Base-by-base conservation (phyloP, 2,113 vertebrate species). In the Engystomops pustulosus region DNA sequence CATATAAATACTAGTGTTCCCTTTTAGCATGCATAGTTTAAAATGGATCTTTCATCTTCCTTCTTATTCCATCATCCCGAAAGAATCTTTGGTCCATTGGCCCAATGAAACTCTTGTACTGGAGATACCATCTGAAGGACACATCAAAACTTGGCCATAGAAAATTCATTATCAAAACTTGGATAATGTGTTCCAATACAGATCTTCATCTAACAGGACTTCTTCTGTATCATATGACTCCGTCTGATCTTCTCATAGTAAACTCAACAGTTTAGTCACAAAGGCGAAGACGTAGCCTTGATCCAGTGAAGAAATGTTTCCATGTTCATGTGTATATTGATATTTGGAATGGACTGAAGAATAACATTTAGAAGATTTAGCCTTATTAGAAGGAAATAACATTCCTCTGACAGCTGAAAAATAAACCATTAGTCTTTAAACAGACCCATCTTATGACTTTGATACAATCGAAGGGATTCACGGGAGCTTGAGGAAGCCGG, bases 311-410 rank as follows among this genome's bases (percentile, higher is more conserved):
- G 65, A 36, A 53, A 51, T 27, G 3, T 81, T 62, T 81, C 79
- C 65, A 55, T 23, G 65, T 38, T 25, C 67, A 4, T 23, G 62
- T 81, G 79, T 81, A 81, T 81, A 81, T 81, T 53, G 62, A 36
- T 70, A 25, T 70, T 70, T 38, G 47, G 65, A 69, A 70, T 81
- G 8, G 51, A 55, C 65, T 55, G 47, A 34, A 41, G 34, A 53
- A 70, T 81, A 69, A 81, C 69, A 70, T 81, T 81, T 58, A 38
- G 67, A 53, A 69, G 45, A 81, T 70, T 71, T 70, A 34, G 32
- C 70, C 47, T 53, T 70, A 69, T 69, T 71, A 55, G 38, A 18
- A 32, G 47, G 55, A 81, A 70, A 70, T 71, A 71, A 55, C 79
- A 71, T 51, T 38, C 32, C 47, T 70, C 47, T 71, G 79, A 81